These are phyloP conservation scores for Euwallacea fornicatus DNA, from an alignment of 1,140 invertebrate species.

Conservation along the genomic window DNA sequence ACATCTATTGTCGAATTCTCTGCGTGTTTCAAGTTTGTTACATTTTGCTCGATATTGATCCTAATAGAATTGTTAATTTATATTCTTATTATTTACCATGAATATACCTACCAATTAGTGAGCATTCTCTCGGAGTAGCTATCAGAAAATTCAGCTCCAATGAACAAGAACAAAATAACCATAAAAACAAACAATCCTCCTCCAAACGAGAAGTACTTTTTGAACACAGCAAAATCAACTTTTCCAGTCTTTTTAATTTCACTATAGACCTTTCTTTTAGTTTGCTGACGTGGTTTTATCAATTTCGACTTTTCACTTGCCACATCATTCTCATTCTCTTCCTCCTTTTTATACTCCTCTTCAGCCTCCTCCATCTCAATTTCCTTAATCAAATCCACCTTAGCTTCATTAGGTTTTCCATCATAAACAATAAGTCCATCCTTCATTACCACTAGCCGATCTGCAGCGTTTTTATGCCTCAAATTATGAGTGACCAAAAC, in stretches of 20 bases:
- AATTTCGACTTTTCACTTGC: slow-evolving; percentile 23
- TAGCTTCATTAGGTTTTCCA: slow-evolving; percentile 33
- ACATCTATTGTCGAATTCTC: not conserved
- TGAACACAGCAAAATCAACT: slow-evolving; percentile 41
- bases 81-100: no score
- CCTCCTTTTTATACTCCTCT: slow-evolving; percentile 17
- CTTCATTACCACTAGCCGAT: slow-evolving; percentile 40
- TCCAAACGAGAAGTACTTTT: slow-evolving; percentile 43
- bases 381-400: slow-evolving; percentile 35
- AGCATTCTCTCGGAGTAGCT: slow-evolving; percentile 42
- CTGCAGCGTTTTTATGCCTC: slow-evolving; percentile 38
- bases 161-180: slow-evolving; percentile 28
- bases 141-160: slow-evolving; percentile 36
- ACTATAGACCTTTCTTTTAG: slow-evolving; percentile 38
- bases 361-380: slow-evolving; percentile 29
- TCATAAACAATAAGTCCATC: slow-evolving; percentile 31
- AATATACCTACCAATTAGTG: slow-evolving; percentile 42
- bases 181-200: slow-evolving; percentile 40
- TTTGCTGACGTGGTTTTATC: slow-evolving; percentile 14
- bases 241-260: slow-evolving; percentile 43
- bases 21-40: slow-evolving; percentile 12
- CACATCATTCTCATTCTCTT: slow-evolving; percentile 23
- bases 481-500: slow-evolving; percentile 78
- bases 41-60: slow-evolving; percentile 37
- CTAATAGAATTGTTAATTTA: not conserved